A percentile compares a stretch with the other conserved stretches of the same genome.
Conservation (phyloP, 2,113 vertebrate genomes). For the Anguilla rostrata region DNA sequence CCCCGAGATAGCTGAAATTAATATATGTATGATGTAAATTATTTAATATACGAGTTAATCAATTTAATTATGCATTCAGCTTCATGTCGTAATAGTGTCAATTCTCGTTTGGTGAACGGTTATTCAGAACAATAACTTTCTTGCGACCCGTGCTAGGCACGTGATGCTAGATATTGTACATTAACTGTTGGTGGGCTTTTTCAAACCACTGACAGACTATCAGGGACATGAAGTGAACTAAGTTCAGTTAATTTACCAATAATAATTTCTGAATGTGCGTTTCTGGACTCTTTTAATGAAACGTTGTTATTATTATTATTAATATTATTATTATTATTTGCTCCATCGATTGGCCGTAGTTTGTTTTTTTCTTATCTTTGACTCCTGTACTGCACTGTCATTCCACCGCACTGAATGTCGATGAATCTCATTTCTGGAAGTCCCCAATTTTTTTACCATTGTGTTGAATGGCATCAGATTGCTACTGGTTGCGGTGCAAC, state of each 20-base stretch:
- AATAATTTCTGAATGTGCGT: too few species aligned
- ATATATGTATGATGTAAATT: not conserved
- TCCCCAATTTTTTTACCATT: not conserved
- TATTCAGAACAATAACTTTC: not conserved
- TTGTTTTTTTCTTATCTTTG: too few species aligned
- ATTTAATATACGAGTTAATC: too few species aligned
- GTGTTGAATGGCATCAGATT: not conserved
- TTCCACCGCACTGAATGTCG: too few species aligned
- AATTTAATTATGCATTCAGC: too few species aligned
- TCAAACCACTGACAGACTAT: not conserved
- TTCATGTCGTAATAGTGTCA: not conserved
- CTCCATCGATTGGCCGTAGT: too few species aligned
- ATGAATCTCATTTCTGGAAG: not conserved
- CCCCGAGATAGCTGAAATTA: not conserved
- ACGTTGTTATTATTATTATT: too few species aligned
- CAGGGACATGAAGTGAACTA: too few species aligned
- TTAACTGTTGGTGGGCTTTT: not conserved
- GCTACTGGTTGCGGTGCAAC: not conserved
- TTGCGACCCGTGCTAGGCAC: not conserved
- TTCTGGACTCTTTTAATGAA: too few species aligned
- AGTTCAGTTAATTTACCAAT: too few species aligned
- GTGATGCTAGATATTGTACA: not conserved
- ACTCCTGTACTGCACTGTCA: too few species aligned
- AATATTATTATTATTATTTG: too few species aligned
- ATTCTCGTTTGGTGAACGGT: not conserved